Base-by-base conservation (phyloP, 2,888 invertebrate species). In the Stegana nigrithorax region DNA sequence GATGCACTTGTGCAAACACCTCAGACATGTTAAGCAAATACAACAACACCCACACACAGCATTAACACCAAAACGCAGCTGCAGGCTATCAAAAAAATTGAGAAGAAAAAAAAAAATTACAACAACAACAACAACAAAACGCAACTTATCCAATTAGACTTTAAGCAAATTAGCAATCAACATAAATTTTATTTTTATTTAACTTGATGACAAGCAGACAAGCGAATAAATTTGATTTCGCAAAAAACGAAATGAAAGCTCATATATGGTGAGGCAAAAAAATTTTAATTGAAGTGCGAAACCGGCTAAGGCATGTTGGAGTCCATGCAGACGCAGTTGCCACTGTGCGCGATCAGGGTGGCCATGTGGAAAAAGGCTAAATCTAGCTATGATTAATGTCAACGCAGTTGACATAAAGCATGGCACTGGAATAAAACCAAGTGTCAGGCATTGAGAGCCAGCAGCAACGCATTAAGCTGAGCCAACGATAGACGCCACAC, bases 101-200 rank as follows among this genome's bases (percentile, higher is more conserved):
- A n/a, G n/a, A 17, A 47, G n/a, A 47, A 47, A 47, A 8, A 47
- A 44, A 44, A 47, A 47, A 8, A 23, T 12, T 23, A 1, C 12
- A 47, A 23, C n/a, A 10, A 1, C 21, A 47, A 47, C 23, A 23
- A 47, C 14, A 2, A 25, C 2, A 23, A 23, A n/a, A n/a, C n/a
- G n/a, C n/a, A n/a, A n/a, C n/a, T n/a, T 55, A 67, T 67, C 67
- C 70, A 73, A 79, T 79, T 78, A 69, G 76, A 51, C 67, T 65
- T 70, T 73, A 72, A 78, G 76, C 75, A 75, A 75, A 75, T 79
- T 79, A 68, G 75, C 80, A 79, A 75, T 75, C 78, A 75, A 64
- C 75, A 80, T 79, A 80, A 75, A 75, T 75, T 68, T 62, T 60
- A 69, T 72, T 75, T 78, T 65, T 19, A 26, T 53, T 32, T 32